These are phyloP conservation scores for Callipepla californica DNA, from an alignment of 2,113 vertebrate species.

Conservation along the genomic window DNA sequence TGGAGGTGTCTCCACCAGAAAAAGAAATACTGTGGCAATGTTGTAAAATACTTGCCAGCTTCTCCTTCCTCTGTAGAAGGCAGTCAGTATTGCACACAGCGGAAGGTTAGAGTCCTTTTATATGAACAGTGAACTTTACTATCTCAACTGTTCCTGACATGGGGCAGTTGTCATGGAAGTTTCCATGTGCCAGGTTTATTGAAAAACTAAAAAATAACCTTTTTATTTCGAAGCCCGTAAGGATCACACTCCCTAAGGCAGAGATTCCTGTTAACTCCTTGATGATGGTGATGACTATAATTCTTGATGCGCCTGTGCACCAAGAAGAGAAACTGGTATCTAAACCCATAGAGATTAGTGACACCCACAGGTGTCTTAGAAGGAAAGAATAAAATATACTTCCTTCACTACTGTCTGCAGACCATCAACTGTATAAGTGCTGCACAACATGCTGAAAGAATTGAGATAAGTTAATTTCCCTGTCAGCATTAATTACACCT, in stretches of 20 bases:
- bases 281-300: not conserved
- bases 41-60: not conserved
- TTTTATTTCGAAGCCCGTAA: not conserved
- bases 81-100: not conserved
- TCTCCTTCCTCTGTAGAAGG: not conserved
- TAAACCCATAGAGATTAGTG: not conserved
- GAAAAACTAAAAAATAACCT: not conserved
- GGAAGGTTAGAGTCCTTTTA: not conserved
- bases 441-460: not conserved
- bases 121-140: not conserved
- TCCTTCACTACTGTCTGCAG: not conserved
- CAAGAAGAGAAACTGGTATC: not conserved
- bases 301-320: not conserved
- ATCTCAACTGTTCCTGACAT: not conserved
- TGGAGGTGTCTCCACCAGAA: not conserved
- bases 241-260: not conserved
- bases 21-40: not conserved
- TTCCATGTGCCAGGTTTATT: not conserved
- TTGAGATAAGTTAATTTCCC: not conserved
- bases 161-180: not conserved
- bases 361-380: not conserved
- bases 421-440: not conserved
- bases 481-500: not conserved
- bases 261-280: not conserved
- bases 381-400: not conserved